Percentiles rank a stretch among this genome's conserved stretches.
Conservation (phyloP, 1,140 invertebrate species). For the Apolygus lucorum region DNA sequence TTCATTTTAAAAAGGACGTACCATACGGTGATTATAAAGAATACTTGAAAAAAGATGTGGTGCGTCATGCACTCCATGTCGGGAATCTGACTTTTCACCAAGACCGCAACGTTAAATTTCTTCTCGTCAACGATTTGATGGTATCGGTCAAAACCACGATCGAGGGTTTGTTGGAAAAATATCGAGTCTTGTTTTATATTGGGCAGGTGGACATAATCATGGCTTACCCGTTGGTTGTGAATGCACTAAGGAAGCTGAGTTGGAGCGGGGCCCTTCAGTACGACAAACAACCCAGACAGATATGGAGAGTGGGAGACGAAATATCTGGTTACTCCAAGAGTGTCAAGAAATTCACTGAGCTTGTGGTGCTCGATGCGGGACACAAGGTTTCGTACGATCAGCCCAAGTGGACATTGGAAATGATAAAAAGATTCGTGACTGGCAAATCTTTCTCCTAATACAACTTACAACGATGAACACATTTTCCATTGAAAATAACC, state of each 20-base stretch:
- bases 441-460: background rate
- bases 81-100: conserved; percentile 51
- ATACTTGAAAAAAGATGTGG: conserved; percentile 41
- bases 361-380: conserved; percentile 68
- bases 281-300: conserved; percentile 46
- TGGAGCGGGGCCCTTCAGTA: conserved; percentile 59
- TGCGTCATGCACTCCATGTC: conserved; percentile 69
- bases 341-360: conserved; percentile 56
- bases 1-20: conserved; percentile 5
- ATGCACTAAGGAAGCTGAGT: conserved; percentile 50
- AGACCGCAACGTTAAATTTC: conserved; percentile 49
- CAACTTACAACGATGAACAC: too few relatives aligned
- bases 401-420: conserved; percentile 63
- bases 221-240: conserved; percentile 64
- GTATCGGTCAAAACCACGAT: conserved; percentile 68
- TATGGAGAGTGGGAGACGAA: conserved; percentile 26
- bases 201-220: conserved; percentile 73
- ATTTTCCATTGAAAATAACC: too few relatives aligned
- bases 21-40: background rate
- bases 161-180: conserved; percentile 53
- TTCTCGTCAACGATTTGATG: conserved; percentile 72
- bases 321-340: conserved; percentile 32
- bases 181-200: conserved; percentile 65
- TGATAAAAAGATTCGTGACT: conserved; percentile 44
- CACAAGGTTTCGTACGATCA: conserved; percentile 77